Conservation (phyloP, 2,888 invertebrate genomes). For the Pachycephus smyrnensis region DNA sequence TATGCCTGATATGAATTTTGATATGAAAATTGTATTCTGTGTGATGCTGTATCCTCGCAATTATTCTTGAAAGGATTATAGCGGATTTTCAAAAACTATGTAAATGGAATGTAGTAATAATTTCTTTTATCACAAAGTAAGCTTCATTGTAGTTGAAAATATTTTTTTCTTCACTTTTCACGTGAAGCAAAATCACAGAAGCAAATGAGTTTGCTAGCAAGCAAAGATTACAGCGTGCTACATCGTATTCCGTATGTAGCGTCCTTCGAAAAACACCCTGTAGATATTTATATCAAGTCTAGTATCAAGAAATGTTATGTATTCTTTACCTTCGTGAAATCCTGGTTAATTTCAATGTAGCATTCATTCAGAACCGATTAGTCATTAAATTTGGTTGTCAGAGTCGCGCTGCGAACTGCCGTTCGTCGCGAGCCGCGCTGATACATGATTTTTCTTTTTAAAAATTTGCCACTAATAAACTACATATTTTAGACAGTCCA, state of each 20-base stretch:
- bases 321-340: constrained; percentile 67
- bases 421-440: neutral
- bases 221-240: neutral
- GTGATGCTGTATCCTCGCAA: neutral
- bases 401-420: constrained; percentile 8
- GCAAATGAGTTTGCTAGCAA: neutral
- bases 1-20: constrained; percentile 16
- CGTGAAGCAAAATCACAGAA: neutral
- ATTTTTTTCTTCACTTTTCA: neutral
- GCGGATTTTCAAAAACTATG: neutral
- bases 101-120: neutral
- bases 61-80: neutral
- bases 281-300: constrained; percentile 20
- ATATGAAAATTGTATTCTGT: constrained; percentile 4
- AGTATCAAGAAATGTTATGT: constrained; percentile 61
- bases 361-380: constrained; percentile 67
- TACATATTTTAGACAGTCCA: neutral
- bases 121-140: too few species aligned
- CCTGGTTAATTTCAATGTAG: constrained; percentile 66
- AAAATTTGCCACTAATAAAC: neutral
- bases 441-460: neutral
- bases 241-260: neutral
- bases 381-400: constrained; percentile 59
- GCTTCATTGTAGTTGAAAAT: too few species aligned
- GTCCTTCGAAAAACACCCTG: neutral